Conservation (phyloP, 2,797 vertebrate species). For the Schizothorax lantsangensis region DNA sequence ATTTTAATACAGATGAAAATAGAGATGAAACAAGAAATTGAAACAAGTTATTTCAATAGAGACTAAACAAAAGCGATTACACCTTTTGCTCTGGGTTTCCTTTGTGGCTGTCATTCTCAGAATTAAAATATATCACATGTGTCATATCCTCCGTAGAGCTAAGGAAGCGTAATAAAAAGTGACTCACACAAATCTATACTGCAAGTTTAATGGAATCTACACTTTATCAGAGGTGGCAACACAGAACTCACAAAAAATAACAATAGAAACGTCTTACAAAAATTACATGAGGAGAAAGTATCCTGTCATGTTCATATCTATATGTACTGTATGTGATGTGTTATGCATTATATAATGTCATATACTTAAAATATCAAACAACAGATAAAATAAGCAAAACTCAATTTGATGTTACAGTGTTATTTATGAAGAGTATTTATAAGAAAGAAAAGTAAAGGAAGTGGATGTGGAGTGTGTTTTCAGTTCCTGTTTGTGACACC, state of each 20-base stretch:
- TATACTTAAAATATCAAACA: background rate
- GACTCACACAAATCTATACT: background rate
- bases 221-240: background rate
- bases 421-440: background rate
- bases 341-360: background rate
- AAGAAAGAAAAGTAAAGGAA: background rate
- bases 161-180: background rate
- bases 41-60: too few species aligned
- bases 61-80: background rate
- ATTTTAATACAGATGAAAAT: background rate
- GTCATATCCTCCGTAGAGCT: background rate
- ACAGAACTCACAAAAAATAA: background rate
- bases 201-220: background rate
- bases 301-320: background rate
- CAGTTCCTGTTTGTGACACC: constrained; percentile 1
- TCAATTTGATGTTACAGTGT: background rate
- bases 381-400: background rate
- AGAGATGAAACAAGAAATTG: background rate
- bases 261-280: background rate
- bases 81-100: background rate
- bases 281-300: background rate
- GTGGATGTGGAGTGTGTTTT: background rate
- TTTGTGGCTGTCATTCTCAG: background rate
- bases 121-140: background rate
- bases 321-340: background rate